Conservation (phyloP, 1,140 invertebrate genomes). For the Drosophila bocki region DNA sequence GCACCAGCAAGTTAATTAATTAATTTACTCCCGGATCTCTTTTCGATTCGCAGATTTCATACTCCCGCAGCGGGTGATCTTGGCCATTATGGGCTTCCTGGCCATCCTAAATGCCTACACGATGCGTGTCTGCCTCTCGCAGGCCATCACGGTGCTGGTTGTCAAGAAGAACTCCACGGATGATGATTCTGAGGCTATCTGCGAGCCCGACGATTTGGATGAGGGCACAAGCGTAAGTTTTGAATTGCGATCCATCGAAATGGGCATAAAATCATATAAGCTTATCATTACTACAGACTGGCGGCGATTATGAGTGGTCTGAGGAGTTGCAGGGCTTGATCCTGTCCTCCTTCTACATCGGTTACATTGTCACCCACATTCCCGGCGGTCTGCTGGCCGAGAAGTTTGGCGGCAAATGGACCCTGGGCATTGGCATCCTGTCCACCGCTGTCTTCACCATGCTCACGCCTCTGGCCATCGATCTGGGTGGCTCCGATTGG, state of each 20-base stretch:
- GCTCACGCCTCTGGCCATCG: slow-evolving; percentile 88
- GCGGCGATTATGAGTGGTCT: slow-evolving; percentile 67
- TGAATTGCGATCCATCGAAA: not conserved
- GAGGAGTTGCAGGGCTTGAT: slow-evolving; percentile 86
- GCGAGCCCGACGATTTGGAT: slow-evolving; percentile 66
- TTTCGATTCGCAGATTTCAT: slow-evolving; percentile 86
- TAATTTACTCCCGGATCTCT: slow-evolving; percentile 11
- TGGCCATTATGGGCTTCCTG: slow-evolving; percentile 93
- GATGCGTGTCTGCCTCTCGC: slow-evolving; percentile 94
- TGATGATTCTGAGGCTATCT: slow-evolving; percentile 47
- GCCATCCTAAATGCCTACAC: slow-evolving; percentile 95
- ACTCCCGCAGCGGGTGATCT: slow-evolving; percentile 90
- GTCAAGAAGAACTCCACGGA: slow-evolving; percentile 65
- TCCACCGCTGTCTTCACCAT: slow-evolving; percentile 91
- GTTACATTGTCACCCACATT: slow-evolving; percentile 87
- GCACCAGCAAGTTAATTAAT: slow-evolving; percentile 22
- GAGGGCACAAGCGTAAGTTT: slow-evolving; percentile 16
- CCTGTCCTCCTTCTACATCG: slow-evolving; percentile 88
- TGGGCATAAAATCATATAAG: not conserved
- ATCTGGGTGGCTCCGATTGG: slow-evolving; percentile 86
- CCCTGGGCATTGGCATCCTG: slow-evolving; percentile 90
- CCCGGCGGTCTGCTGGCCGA: slow-evolving; percentile 90
- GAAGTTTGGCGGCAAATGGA: slow-evolving; percentile 91
- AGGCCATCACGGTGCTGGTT: slow-evolving; percentile 96
- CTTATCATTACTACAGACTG: slow-evolving; percentile 4